A percentile compares a stretch with the other conserved stretches of the same genome.
These are phyloP conservation scores for Helicorthomorpha holstii DNA, from an alignment of 1,140 invertebrate species.

Conservation along the genomic window DNA sequence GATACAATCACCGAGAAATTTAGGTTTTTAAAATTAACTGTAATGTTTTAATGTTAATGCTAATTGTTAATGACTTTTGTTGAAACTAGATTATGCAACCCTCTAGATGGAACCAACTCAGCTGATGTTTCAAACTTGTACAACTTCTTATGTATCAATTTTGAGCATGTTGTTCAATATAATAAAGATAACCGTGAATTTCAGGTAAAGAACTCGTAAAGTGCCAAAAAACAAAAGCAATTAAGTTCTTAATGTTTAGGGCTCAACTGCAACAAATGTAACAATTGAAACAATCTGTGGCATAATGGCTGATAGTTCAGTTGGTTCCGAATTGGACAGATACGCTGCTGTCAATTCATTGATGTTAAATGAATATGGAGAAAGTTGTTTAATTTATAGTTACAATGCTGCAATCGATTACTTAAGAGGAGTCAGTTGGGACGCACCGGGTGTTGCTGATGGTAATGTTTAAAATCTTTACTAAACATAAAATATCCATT, in stretches of 20 bases:
- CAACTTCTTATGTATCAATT: constrained; percentile 55
- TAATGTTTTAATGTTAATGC: constrained; percentile 13
- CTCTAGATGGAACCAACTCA: no score
- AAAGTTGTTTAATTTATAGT: constrained; percentile 27
- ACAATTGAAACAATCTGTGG: constrained; percentile 64
- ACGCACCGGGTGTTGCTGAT: neutral
- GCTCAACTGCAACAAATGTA: neutral
- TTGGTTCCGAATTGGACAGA: constrained; percentile 26
- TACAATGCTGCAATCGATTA: constrained; percentile 23
- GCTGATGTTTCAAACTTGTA: constrained; percentile 65
- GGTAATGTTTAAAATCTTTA: no score
- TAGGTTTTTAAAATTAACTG: constrained; percentile 22
- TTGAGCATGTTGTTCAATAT: constrained; percentile 70
- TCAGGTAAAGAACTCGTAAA: no score
- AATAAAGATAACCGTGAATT: constrained; percentile 76
- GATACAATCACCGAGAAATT: neutral
- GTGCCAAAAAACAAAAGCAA: no score
- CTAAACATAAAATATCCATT: neutral
- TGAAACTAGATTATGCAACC: no score
- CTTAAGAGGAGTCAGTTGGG: neutral
- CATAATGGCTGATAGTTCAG: constrained; percentile 45
- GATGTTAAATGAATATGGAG: constrained; percentile 20
- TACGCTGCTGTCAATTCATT: constrained; percentile 25
- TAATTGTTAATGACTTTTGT: neutral
- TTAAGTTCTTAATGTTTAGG: no score